A percentile compares a stretch with the other conserved stretches of the same genome.
Conservation (phyloP, 2,113 vertebrate genomes). For the Gobius niger region DNA sequence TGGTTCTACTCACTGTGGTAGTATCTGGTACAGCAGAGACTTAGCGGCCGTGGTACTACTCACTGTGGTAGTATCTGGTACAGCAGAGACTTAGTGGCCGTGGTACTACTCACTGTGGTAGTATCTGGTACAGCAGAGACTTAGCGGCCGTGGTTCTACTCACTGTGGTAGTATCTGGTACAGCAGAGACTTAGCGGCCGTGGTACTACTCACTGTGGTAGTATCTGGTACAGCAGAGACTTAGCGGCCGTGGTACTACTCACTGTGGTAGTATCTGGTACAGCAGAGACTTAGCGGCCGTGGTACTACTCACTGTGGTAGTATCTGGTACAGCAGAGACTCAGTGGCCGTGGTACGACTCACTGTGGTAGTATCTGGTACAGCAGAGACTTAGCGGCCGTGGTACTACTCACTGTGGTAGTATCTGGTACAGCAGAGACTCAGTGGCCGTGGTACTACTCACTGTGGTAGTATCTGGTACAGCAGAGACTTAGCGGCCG, state of each 20-base stretch:
- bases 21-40: constrained; percentile 74
- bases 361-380: constrained; percentile 11
- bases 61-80: constrained; percentile 11
- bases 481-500: constrained; percentile 88
- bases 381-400: constrained; percentile 88
- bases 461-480: constrained; percentile 11
- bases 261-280: constrained; percentile 11
- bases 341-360: too few relatives aligned
- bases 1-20: constrained; percentile 5
- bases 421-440: constrained; percentile 74
- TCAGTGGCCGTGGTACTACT: too few relatives aligned
- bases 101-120: constrained; percentile 5
- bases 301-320: constrained; percentile 5
- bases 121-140: constrained; percentile 74
- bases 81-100: too few relatives aligned
- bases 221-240: constrained; percentile 74
- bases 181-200: constrained; percentile 88
- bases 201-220: constrained; percentile 5
- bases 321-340: constrained; percentile 74
- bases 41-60: too few relatives aligned
- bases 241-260: too few relatives aligned
- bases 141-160: too few relatives aligned
- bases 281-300: constrained; percentile 88
- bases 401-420: constrained; percentile 5
- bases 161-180: constrained; percentile 11